Conservation (phyloP, 2,888 invertebrate genomes). For the Melolontha melolontha region DNA sequence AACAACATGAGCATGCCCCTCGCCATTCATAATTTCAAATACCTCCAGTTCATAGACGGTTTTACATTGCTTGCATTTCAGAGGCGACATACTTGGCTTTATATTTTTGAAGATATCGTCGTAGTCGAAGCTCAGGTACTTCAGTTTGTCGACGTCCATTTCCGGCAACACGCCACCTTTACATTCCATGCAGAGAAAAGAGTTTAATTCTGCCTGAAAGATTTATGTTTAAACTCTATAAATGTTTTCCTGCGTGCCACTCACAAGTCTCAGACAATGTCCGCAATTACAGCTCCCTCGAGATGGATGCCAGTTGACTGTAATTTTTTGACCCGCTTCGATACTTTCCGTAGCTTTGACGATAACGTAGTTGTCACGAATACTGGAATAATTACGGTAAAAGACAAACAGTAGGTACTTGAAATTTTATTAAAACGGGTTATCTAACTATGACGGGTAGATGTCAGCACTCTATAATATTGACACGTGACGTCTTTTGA, state of each 20-base stretch:
- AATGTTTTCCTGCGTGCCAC: neutral
- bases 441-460: too few relatives aligned
- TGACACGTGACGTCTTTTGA: too few relatives aligned
- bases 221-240: neutral
- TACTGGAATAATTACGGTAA: constrained; percentile 46
- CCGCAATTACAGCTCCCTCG: constrained; percentile 29
- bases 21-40: constrained; percentile 9
- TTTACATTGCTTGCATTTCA: constrained; percentile 20
- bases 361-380: constrained; percentile 47
- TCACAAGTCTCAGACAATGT: constrained; percentile 29
- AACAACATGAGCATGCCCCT: constrained; percentile 6
- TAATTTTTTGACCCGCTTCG: constrained; percentile 51
- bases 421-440: neutral
- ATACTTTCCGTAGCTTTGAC: constrained; percentile 51
- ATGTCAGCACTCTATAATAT: too few relatives aligned
- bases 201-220: constrained; percentile 29
- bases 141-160: constrained; percentile 11
- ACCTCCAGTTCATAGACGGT: neutral
- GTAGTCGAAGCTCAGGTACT: constrained; percentile 21
- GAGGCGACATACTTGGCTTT: neutral
- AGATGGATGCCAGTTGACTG: constrained; percentile 41
- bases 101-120: constrained; percentile 17
- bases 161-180: constrained; percentile 12
- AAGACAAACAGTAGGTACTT: neutral
- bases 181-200: constrained; percentile 27